Evolutionary conservation across 2,888 invertebrate genomes (phyloP), one percentile per base, ranked within the genome.

Genomic region (Brachyptera putata): DNA sequence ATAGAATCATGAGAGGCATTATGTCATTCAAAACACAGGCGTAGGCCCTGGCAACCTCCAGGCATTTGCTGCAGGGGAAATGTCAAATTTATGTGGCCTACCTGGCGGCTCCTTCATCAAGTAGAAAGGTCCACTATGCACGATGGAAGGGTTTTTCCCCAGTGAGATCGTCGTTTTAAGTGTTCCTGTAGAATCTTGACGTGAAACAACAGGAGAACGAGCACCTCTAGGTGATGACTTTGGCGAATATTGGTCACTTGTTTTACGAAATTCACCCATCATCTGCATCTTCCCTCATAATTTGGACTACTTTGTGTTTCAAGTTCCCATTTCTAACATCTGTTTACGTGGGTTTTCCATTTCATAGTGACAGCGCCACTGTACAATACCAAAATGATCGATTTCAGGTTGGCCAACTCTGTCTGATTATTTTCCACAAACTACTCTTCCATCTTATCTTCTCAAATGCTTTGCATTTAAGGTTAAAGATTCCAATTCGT

Each of bases 101-200:
- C 92, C 88, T 80, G 93, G 93, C 72, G 92, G 91, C 78, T 95
- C 95, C 82, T 94, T 95, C 89, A 96, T 92, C 75, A 97, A 87
- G 80, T 97, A 97, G 79, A 97, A 97, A 70, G 96, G 96, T 71
- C 96, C 96, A 79, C 93, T 93, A 76, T 95, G 94, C 77, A 96
- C 93, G 70, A 97, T 95, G 61, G 95, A 91, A 61, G 97, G 96
- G 75, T 95, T 95, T 78, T 96, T 96, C 68, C 96, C 96, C 67
- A 97, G 80, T 66, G 95, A 93, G 80, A 97, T 97, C 68, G 96
- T 97, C 69, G 96, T 95, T 81, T 96, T 96, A 68, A 97, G 83
- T 66, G 96, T 97, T 71, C 96, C 97, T 68, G 95, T 95, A 64
- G 96, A 95, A 79, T 97, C 96, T 77, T 95, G 95, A 67, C 95